A percentile compares a stretch with the other conserved stretches of the same genome.
Conservation (phyloP, 2,888 invertebrate genomes). For the Caenorhabditis zanzibari region DNA sequence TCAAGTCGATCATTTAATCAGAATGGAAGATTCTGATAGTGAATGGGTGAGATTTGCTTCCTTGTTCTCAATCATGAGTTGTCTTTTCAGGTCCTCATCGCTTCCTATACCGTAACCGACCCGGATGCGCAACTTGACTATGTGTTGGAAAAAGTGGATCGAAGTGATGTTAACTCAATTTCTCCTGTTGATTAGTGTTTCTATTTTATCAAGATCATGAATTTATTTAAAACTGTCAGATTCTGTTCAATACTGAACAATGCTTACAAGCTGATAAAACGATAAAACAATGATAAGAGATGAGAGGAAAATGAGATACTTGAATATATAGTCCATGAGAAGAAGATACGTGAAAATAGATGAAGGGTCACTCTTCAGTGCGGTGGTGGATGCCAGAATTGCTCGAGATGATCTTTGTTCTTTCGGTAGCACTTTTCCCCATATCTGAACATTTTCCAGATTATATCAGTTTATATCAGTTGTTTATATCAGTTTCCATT, state of each 20-base stretch:
- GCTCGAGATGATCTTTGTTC: slow-evolving; percentile 81
- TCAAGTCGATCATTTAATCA: slow-evolving; percentile 38
- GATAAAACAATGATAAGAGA: not conserved
- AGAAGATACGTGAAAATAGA: not conserved
- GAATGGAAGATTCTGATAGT: slow-evolving; percentile 57
- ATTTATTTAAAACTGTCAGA: not conserved
- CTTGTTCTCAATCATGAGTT: not conserved
- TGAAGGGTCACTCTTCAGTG: not conserved
- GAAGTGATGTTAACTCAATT: not conserved
- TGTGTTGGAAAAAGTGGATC: slow-evolving; percentile 16
- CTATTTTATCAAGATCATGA: not conserved
- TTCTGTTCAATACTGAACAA: not conserved
- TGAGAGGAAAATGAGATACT: not conserved
- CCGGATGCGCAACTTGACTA: slow-evolving; percentile 40
- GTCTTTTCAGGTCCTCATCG: slow-evolving; percentile 43
- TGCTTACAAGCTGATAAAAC: slow-evolving; percentile 2
- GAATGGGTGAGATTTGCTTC: slow-evolving; percentile 43
- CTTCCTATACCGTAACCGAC: slow-evolving; percentile 44
- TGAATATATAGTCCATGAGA: not conserved
- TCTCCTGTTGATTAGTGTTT: slow-evolving; percentile 13
- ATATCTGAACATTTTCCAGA: slow-evolving; percentile 80
- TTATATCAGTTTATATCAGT: too few relatives aligned
- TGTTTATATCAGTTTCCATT: too few relatives aligned
- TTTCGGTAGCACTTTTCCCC: slow-evolving; percentile 84
- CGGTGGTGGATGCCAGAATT: slow-evolving; percentile 81